phyloP scores from a whole-genome alignment of 2,888 invertebrate genomes.

The Caradrina clavipalpis region DNA sequence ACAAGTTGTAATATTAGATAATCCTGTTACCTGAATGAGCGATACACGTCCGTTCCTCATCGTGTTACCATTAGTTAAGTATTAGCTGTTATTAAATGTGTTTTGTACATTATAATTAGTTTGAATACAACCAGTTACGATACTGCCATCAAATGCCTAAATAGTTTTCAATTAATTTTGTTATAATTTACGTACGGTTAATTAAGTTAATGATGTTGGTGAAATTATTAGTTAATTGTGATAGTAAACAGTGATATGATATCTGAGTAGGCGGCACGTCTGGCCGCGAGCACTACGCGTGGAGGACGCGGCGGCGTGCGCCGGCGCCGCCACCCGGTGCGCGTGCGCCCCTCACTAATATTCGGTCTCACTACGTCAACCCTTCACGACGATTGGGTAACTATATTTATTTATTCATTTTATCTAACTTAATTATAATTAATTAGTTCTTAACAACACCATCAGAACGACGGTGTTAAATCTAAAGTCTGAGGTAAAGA shows the following conservation, averaged over 20 bases:
- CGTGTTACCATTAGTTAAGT: slow-evolving; percentile 90
- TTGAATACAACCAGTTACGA: slow-evolving; percentile 88
- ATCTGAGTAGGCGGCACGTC: slow-evolving; percentile 62
- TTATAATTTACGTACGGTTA: slow-evolving; percentile 80
- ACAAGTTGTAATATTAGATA: slow-evolving; percentile 68
- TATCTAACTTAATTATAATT: slow-evolving; percentile 86
- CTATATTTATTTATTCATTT: slow-evolving; percentile 88
- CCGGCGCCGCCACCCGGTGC: slow-evolving; percentile 26
- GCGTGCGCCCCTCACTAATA: slow-evolving; percentile 52
- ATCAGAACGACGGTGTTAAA: slow-evolving; percentile 88
- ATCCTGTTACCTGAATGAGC: slow-evolving; percentile 89
- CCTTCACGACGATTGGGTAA: slow-evolving; percentile 82
- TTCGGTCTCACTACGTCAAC: slow-evolving; percentile 75
- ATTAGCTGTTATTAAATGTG: slow-evolving; percentile 80
- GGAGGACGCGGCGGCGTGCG: slow-evolving; percentile 17
- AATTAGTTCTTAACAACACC: slow-evolving; percentile 87
- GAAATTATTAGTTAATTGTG: slow-evolving; percentile 90
- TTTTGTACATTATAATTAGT: slow-evolving; percentile 88
- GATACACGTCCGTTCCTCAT: slow-evolving; percentile 88
- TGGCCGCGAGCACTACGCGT: slow-evolving; percentile 27
- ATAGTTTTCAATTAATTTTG: slow-evolving; percentile 84
- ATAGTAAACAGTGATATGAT: slow-evolving; percentile 85
- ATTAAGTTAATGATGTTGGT: slow-evolving; percentile 81
- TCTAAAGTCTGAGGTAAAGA: slow-evolving; percentile 91
- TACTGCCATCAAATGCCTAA: slow-evolving; percentile 91